phyloP scores from a whole-genome alignment of 2,113 vertebrate species.

The Hydrolagus affinis region DNA sequence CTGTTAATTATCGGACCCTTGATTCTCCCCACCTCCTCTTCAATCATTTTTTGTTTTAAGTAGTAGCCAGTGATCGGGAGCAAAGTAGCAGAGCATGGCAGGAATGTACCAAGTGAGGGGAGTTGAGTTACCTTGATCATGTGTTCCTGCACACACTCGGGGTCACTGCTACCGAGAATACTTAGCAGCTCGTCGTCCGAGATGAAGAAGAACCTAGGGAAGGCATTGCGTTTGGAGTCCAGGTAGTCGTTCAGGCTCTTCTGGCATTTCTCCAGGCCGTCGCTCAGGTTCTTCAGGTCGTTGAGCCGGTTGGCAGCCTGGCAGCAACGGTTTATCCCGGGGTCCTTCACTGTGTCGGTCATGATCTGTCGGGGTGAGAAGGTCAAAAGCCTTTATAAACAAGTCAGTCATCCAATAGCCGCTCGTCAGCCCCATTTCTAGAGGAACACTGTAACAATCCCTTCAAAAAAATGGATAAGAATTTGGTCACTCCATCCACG shows the following conservation, averaged over 20 bases:
- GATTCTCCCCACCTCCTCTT: background rate
- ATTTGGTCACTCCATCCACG: no score
- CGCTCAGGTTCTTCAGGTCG: slow-evolving; percentile 69
- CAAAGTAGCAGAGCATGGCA: background rate
- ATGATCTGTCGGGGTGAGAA: slow-evolving; percentile 66
- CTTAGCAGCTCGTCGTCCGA: slow-evolving; percentile 94
- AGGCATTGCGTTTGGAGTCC: slow-evolving; percentile 84
- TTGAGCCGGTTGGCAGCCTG: slow-evolving; percentile 66
- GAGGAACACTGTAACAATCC: no score
- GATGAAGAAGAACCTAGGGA: slow-evolving; percentile 94
- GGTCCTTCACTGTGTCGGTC: slow-evolving; percentile 64
- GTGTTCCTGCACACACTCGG: slow-evolving; percentile 85
- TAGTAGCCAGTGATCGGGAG: background rate
- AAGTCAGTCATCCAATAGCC: no score
- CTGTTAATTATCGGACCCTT: no score
- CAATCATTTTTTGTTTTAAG: background rate
- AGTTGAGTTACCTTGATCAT: slow-evolving; percentile 77
- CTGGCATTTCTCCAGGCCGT: slow-evolving; percentile 82
- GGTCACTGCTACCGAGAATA: slow-evolving; percentile 81
- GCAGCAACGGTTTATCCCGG: slow-evolving; percentile 74
- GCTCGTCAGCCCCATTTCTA: no score
- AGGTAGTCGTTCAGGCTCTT: slow-evolving; percentile 90
- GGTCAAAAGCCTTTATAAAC: background rate
- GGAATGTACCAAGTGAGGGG: no score
- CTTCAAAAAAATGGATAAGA: no score